Evolutionary conservation across 1,140 invertebrate species (phyloP), one percentile per base, ranked within the genome.

Genomic region (Doryteuthis pealeii): DNA sequence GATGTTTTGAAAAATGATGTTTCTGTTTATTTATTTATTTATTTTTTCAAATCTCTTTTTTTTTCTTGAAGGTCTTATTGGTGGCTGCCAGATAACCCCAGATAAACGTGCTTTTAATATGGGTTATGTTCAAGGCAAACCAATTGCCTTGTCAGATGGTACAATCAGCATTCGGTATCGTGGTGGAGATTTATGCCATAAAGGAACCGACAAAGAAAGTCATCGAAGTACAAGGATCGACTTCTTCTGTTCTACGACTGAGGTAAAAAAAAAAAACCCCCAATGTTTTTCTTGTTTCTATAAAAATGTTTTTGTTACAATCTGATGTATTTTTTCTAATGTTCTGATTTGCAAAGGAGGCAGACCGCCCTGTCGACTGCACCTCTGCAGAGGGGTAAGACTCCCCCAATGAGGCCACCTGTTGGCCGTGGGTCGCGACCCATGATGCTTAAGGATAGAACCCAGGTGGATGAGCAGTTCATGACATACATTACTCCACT

Each of bases 51-150:
- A 5, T 5, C 10, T 3, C 3, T 40, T 71, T 43, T 69, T 67
- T 32, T 66, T 58, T 65, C 67, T 77, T n/a, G 66, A 83, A 83
- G 83, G 81, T 15, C 80, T 82, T 73, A 74, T 85, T 4, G 83
- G 85, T 26, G 85, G 81, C 1, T 86, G 85, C 66, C 83, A 84
- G 77, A 74, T 75, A 15, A 74, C 78, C 1, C 74, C 33, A 18
- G 71, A 77, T 32, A 73, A 76, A 2, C 12, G 67, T 1, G 31
- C 78, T 0, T 84, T 77, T 76, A 83, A 79, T 68, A 75, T 86
- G 74, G 85, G 85, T 10, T 86, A 83, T 66, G 79, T 86, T 30
- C 82, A 86, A 72, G 79, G 83, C 15, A 79, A 83, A 70, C 85
- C 85, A 2, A 67, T 79, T 2, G 82, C 78, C 1, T 33, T 77